These are phyloP conservation scores for Spicauda simplicius DNA, from an alignment of 2,888 invertebrate genomes.

Conservation along the genomic window DNA sequence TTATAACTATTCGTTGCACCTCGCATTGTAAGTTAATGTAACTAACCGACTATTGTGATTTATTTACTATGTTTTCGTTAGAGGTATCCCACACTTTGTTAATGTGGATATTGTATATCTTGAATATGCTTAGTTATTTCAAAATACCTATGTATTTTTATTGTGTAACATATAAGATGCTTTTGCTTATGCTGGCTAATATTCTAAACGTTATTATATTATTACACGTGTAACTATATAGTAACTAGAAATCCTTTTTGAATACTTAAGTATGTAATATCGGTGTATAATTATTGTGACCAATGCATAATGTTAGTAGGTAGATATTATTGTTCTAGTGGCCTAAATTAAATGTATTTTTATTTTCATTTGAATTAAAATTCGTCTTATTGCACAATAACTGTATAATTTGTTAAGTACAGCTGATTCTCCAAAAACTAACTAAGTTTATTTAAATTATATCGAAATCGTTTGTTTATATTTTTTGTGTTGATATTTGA, in stretches of 20 bases:
- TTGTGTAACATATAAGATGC: conserved; percentile 4
- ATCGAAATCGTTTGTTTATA: background rate
- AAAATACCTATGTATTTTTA: background rate
- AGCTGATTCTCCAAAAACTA: background rate
- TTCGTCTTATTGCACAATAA: conserved; percentile 31
- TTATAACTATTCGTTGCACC: no score
- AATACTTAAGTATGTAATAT: conserved; percentile 15
- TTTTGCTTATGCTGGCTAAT: conserved; percentile 21
- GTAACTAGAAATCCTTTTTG: conserved; percentile 9
- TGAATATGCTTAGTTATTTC: background rate
- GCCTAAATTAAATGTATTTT: conserved; percentile 12
- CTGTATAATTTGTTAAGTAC: conserved; percentile 6
- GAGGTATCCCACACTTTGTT: background rate
- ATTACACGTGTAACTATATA: conserved; percentile 1
- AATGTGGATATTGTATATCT: background rate
- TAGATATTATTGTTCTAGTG: conserved; percentile 21
- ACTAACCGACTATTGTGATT: background rate
- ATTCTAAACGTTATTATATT: background rate
- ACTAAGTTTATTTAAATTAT: background rate
- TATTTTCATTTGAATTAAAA: conserved; percentile 12
- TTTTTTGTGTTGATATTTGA: background rate
- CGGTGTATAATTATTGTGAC: conserved; percentile 19
- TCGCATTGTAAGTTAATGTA: background rate
- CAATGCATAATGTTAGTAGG: conserved; percentile 20
- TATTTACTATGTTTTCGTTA: background rate